Conservation (phyloP, 2,888 invertebrate genomes). For the Acanthosepion pharaonis region DNA sequence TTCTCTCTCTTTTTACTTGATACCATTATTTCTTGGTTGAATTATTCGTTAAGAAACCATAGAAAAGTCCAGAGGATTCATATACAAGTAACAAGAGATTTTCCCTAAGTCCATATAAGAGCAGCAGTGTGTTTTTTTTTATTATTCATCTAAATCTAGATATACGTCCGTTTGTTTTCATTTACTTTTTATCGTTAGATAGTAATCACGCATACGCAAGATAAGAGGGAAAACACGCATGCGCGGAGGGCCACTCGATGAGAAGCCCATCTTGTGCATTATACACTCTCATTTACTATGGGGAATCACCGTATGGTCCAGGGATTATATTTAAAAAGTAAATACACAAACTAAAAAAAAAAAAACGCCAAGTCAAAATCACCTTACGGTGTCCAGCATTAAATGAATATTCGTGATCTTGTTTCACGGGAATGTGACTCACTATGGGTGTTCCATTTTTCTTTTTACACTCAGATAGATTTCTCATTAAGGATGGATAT, state of each 20-base stretch:
- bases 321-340: neutral
- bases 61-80: neutral
- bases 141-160: neutral
- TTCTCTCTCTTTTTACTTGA: neutral
- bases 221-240: neutral
- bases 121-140: neutral
- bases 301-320: neutral
- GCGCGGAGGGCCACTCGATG: neutral
- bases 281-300: neutral
- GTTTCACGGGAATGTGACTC: neutral
- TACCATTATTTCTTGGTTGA: neutral
- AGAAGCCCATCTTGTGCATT: neutral
- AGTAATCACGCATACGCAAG: neutral
- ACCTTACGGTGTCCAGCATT: neutral
- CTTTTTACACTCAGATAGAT: neutral
- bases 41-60: neutral
- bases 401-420: neutral
- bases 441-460: neutral
- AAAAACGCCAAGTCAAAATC: neutral
- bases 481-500: neutral
- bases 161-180: neutral
- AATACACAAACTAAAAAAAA: neutral
- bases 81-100: too few relatives aligned
- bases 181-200: neutral
- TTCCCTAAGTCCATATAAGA: too few relatives aligned